Percentiles rank a stretch among this genome's conserved stretches.
Evolutionary conservation across 2,113 vertebrate genomes (phyloP).

Genomic region (Entomyzon cyanotis): DNA sequence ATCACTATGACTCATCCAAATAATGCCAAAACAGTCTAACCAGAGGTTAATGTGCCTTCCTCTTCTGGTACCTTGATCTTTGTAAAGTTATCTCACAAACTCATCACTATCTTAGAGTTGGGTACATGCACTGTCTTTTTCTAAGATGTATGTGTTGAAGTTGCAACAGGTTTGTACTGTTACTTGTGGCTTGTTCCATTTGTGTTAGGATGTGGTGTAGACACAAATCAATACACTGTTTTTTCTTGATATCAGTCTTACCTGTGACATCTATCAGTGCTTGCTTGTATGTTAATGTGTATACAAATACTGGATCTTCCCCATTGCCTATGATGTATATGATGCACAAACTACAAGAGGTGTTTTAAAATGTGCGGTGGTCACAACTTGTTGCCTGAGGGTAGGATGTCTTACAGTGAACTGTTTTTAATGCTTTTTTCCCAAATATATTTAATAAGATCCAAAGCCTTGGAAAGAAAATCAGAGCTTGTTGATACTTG

Average conservation of each 20-base stretch:
- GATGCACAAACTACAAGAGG: neutral
- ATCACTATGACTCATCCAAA: constrained; percentile 40
- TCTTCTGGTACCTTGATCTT: constrained; percentile 56
- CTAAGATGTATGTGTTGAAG: neutral
- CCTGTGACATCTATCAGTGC: neutral
- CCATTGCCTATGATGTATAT: neutral
- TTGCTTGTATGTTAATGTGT: neutral
- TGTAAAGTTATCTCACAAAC: constrained; percentile 9
- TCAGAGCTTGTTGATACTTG: neutral
- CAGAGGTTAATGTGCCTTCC: constrained; percentile 55
- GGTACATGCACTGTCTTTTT: neutral
- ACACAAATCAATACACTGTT: neutral
- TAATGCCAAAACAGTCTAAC: constrained; percentile 8
- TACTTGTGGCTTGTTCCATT: neutral
- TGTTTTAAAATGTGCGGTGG: neutral
- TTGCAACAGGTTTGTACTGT: constrained; percentile 14
- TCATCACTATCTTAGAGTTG: neutral
- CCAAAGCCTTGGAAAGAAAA: neutral
- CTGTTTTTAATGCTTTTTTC: neutral
- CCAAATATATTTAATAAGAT: neutral
- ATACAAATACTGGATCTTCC: neutral
- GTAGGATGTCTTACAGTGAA: neutral
- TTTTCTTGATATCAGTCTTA: neutral
- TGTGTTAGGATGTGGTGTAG: neutral
- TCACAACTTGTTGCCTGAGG: neutral